phyloP scores from a whole-genome alignment of 2,888 invertebrate genomes.

The Callyntrura sp. region DNA sequence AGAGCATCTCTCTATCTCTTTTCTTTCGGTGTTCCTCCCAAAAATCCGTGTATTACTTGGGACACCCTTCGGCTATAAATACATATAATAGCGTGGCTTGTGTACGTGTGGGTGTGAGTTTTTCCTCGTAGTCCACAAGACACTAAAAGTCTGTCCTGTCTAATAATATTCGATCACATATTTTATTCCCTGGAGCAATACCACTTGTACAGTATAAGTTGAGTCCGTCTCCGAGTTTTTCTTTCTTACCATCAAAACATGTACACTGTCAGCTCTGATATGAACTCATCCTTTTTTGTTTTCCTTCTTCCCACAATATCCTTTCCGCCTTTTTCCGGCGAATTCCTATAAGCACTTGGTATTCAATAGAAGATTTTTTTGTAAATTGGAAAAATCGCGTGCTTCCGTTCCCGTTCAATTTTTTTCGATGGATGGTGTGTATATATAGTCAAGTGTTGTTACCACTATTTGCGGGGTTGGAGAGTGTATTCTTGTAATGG shows the following conservation, averaged over 20 bases:
- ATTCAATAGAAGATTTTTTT: conserved; percentile 1
- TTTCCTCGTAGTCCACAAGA: conserved; percentile 21
- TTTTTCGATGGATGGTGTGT: background rate
- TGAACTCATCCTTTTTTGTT: background rate
- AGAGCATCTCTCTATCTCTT: background rate
- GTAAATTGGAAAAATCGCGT: background rate
- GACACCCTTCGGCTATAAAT: conserved; percentile 6
- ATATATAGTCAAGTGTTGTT: background rate
- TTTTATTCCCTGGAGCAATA: conserved; percentile 23
- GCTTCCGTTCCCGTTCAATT: background rate
- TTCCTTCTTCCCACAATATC: background rate
- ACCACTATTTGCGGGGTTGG: background rate
- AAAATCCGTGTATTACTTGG: background rate
- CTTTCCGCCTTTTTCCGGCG: background rate
- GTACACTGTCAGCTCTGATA: background rate
- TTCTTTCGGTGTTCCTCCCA: background rate
- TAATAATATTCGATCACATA: background rate
- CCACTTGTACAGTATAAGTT: background rate
- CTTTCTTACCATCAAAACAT: background rate
- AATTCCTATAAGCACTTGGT: conserved; percentile 36
- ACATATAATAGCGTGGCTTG: background rate
- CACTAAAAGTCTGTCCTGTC: background rate
- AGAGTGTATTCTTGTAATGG: background rate
- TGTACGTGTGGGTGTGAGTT: conserved; percentile 1
- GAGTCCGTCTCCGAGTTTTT: background rate